phyloP scores from a whole-genome alignment of 1,140 invertebrate genomes.

The Portunus trituberculatus region DNA sequence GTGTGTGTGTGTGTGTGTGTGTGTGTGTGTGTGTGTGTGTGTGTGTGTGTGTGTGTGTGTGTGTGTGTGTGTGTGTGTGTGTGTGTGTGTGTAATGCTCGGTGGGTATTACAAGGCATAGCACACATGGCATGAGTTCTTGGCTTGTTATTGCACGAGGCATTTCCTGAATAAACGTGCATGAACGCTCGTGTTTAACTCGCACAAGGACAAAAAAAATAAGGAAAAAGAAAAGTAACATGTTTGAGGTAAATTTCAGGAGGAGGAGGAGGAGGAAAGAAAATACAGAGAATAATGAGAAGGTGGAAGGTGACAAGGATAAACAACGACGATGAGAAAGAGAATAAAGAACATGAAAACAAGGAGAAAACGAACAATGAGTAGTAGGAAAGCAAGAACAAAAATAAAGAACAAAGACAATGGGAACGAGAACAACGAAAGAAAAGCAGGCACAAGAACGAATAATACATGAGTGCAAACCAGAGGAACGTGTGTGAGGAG shows the following conservation, averaged over 20 bases:
- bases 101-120: neutral
- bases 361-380: neutral
- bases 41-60: no score
- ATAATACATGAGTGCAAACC: no score
- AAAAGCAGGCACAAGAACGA: no score
- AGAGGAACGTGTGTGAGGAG: neutral
- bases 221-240: neutral
- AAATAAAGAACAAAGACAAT: no score
- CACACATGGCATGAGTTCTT: neutral
- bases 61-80: no score
- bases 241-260: neutral
- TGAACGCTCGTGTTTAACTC: neutral
- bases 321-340: neutral
- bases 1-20: no score
- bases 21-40: no score
- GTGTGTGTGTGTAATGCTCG: no score
- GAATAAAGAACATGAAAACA: neutral
- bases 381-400: no score
- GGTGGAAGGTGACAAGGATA: neutral
- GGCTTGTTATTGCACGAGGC: neutral
- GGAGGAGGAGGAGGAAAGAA: neutral
- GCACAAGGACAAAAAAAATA: neutral
- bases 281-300: neutral
- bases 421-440: no score
- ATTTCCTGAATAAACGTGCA: neutral